A percentile compares a stretch with the other conserved stretches of the same genome.
Conservation (phyloP, 2,113 vertebrate genomes). For the Trogon surrucura region DNA sequence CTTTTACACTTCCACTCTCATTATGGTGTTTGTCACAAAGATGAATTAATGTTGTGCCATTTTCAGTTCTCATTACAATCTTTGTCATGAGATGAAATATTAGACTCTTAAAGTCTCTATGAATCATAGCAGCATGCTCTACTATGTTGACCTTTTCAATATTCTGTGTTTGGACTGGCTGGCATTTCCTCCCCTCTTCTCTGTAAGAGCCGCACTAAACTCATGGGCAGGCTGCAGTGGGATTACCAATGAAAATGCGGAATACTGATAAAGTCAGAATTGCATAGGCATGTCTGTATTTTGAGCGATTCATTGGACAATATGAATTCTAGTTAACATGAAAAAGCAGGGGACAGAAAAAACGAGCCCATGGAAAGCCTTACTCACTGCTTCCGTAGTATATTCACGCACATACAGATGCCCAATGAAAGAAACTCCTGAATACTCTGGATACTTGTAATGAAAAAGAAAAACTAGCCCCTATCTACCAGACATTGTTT, state of each 20-base stretch:
- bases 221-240: slow-evolving; percentile 19
- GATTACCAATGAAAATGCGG: slow-evolving; percentile 73
- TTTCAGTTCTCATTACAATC: slow-evolving; percentile 81
- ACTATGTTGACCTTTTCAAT: slow-evolving; percentile 82
- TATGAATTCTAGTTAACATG: slow-evolving; percentile 26
- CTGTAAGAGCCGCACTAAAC: slow-evolving; percentile 48
- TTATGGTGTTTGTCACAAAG: slow-evolving; percentile 79
- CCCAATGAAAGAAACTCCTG: background rate
- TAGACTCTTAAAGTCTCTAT: slow-evolving; percentile 78
- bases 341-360: background rate
- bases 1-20: slow-evolving; percentile 70
- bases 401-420: background rate
- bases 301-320: slow-evolving; percentile 20
- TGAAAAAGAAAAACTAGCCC: background rate
- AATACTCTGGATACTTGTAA: background rate
- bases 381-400: background rate
- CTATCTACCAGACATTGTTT: background rate
- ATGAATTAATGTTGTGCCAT: slow-evolving; percentile 81
- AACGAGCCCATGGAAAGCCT: background rate
- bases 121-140: slow-evolving; percentile 77
- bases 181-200: slow-evolving; percentile 73
- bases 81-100: slow-evolving; percentile 82
- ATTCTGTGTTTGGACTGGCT: slow-evolving; percentile 81
- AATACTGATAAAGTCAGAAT: slow-evolving; percentile 67
- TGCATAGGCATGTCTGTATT: slow-evolving; percentile 27